Evolutionary conservation across 2,888 invertebrate species (phyloP), one percentile per base, ranked within the genome.

Genomic region (Oscheius myriophilus): DNA sequence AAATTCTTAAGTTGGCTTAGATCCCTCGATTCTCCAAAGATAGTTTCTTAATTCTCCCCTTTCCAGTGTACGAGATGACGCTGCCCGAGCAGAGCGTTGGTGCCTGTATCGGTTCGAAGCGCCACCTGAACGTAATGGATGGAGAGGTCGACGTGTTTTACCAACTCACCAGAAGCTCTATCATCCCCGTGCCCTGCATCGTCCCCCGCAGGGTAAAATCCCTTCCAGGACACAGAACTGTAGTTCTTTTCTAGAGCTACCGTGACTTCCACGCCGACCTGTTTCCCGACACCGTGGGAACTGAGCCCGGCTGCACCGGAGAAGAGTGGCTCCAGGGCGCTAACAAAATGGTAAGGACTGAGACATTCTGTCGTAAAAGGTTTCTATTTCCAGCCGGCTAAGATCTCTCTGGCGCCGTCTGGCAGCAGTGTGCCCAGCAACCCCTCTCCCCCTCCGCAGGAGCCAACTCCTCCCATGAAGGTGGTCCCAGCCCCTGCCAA

Each of bases 191-290:
- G 75, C 94, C 94, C 89, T 96, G 95, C 88, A 94, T 95, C 88
- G 94, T 95, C 79, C 94, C 94, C 14, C 90, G 95, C 84, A 93
- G 94, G 91, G 93, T 94, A 84, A 78, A 86, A 67, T 54, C 16
- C 16, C 21, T 42, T 41, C 14, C 9, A 57, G 21, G 3, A 57
- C 25, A 41, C 49, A 43, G 41, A 42, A 49, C n/a, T 18, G n/a
- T 18, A 49, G 6, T 18, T 6, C n/a, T n/a, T 49, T 87, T 88
- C 43, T 86, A 93, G 93, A 92, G 92, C 55, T 94, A 94, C 88
- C 90, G 94, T 83, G 95, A 96, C 81, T 96, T 94, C 87, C 96
- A 96, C 88, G 92, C 92, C 2, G 96, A 96, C 88, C 89, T 96
- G 70, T 96, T 93, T 89, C 96, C 96, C 0, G 94, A 94, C 69